A percentile compares a stretch with the other conserved stretches of the same genome.
phyloP scores from a whole-genome alignment of 1,140 invertebrate genomes.

The Babylonia areolata region DNA sequence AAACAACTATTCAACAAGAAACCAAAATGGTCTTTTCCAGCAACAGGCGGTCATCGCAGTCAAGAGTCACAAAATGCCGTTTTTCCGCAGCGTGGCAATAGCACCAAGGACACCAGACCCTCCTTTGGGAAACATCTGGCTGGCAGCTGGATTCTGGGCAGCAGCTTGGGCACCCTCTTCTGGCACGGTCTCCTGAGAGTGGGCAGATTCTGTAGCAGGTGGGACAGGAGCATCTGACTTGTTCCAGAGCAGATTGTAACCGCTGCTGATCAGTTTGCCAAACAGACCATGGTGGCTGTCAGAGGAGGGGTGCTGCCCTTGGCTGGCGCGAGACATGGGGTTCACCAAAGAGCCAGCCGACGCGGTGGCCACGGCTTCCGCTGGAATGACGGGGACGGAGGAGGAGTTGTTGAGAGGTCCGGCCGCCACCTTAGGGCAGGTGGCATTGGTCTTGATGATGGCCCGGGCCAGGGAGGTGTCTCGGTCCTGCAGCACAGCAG shows the following conservation, averaged over 20 bases:
- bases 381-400: constrained; percentile 30
- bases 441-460: constrained; percentile 24
- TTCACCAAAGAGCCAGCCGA: constrained; percentile 18
- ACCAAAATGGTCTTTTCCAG: neutral
- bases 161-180: neutral
- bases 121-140: constrained; percentile 46
- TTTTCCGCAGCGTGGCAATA: constrained; percentile 58
- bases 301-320: neutral
- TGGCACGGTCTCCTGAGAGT: constrained; percentile 73
- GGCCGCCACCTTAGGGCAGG: neutral
- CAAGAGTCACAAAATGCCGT: constrained; percentile 53
- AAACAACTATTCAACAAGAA: too few relatives aligned
- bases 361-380: constrained; percentile 10
- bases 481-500: constrained; percentile 87
- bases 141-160: constrained; percentile 21
- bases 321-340: neutral
- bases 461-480: constrained; percentile 6
- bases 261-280: constrained; percentile 64
- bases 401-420: too few relatives aligned
- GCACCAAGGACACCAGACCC: constrained; percentile 61
- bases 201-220: constrained; percentile 1
- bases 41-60: neutral
- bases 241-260: constrained; percentile 58
- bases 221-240: constrained; percentile 17
- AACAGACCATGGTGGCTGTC: constrained; percentile 39